phyloP scores from a whole-genome alignment of 2,113 vertebrate species.

The Prochilodus magdalenae region DNA sequence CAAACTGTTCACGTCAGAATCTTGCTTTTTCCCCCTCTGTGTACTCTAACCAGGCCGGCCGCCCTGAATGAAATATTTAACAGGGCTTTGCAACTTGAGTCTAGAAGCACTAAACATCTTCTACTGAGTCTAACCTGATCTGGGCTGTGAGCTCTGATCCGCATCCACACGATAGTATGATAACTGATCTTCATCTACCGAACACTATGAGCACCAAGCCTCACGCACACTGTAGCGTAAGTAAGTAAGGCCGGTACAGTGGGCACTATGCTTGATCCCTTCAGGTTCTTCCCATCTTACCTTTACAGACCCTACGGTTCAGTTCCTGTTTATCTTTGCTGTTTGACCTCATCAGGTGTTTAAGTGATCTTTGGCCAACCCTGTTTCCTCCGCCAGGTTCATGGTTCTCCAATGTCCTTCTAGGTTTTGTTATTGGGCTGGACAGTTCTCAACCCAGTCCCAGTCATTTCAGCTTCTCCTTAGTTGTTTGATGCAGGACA shows the following conservation, averaged over 20 bases:
- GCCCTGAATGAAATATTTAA: constrained; percentile 75
- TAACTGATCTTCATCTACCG: background rate
- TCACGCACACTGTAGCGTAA: background rate
- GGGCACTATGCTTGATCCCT: background rate
- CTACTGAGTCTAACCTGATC: constrained; percentile 25
- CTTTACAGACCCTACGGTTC: no score
- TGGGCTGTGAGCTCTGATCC: background rate
- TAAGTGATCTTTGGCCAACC: no score
- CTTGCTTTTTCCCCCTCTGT: constrained; percentile 1
- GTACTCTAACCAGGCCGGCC: background rate
- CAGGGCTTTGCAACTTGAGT: constrained; percentile 64
- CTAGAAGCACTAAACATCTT: constrained; percentile 55
- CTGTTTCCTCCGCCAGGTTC: no score
- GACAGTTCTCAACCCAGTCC: no score
- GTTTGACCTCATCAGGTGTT: no score
- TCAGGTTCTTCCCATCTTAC: no score
- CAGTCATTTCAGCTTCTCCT: no score
- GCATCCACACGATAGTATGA: background rate
- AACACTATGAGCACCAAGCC: background rate
- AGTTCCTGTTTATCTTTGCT: no score
- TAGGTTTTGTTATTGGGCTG: no score
- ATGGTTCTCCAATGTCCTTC: no score
- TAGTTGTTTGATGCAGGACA: no score
- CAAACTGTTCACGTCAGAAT: background rate
- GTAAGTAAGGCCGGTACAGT: no score